phyloP scores from a whole-genome alignment of 53 echinoderm and acorn worm genomes.

The Luidia sarsii region DNA sequence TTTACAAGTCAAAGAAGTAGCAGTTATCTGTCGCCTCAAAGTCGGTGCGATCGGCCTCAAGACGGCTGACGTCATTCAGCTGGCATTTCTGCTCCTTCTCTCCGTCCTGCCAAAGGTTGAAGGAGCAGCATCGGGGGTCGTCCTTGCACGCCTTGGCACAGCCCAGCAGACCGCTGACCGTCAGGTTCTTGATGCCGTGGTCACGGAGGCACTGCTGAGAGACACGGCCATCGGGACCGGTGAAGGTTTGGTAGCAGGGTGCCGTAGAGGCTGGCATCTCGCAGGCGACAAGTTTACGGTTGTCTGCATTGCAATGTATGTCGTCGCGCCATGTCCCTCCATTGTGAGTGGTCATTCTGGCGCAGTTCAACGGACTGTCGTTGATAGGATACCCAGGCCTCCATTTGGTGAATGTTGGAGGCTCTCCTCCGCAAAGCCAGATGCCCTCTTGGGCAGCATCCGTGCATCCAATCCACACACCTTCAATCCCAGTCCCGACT shows the following conservation, averaged over 20 bases:
- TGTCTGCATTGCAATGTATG: background rate
- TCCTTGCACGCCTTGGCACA: too few relatives aligned
- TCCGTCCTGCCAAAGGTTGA: too few relatives aligned
- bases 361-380: background rate
- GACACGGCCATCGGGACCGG: slow-evolving; percentile 12
- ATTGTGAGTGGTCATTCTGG: background rate
- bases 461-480: slow-evolving; percentile 20
- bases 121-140: too few relatives aligned
- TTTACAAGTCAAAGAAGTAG: too few relatives aligned
- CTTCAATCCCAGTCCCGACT: background rate
- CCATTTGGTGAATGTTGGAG: background rate
- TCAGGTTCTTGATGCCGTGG: slow-evolving; percentile 15
- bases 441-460: slow-evolving; percentile 6
- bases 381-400: background rate
- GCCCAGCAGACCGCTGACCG: too few relatives aligned
- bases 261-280: background rate
- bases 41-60: too few relatives aligned
- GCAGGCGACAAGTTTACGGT: background rate
- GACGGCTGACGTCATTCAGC: too few relatives aligned
- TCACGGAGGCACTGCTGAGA: slow-evolving; percentile 24
- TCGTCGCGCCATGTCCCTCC: background rate
- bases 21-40: background rate
- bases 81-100: too few relatives aligned
- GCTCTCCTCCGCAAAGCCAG: slow-evolving; percentile 9
- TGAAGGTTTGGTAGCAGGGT: background rate